Evolutionary conservation across 2,888 invertebrate genomes (phyloP), one percentile per base, ranked within the genome.

Genomic region (Nomada fabriciana): DNA sequence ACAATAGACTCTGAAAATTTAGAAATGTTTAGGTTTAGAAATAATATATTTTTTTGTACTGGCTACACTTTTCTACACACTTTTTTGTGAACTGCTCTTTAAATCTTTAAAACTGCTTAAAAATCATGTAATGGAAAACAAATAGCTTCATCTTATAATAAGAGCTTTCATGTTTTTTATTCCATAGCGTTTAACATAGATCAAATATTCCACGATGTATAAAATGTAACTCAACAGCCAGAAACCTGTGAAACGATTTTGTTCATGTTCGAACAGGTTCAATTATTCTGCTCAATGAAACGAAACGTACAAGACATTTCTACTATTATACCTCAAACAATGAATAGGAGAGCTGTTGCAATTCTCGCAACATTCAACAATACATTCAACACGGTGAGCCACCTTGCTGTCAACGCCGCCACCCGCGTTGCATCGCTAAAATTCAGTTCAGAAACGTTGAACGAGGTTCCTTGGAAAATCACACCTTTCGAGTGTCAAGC

Each of bases 401-500:
- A 79, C 71, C 75, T 63, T 57, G 70, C 43, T 47, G 55, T 47
- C 29, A 65, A 25, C 43, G 29, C 50, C 87, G 75, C 90, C 91
- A 91, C 91, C 90, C 91, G 89, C 88, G 86, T 89, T 69, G 89
- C 76, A 84, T 85, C 86, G 86, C 86, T 86, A 82, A 85, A 85
- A 86, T 88, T 89, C 87, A 64, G 65, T 55, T 61, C 72, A 59
- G 36, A 76, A 67, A 67, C 50, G 67, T 76, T 25, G 59, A 68
- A 83, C 69, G 61, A 18, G 43, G 52, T 65, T 64, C 59, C 70
- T 80, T 74, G 61, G 83, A 71, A 81, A 82, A 77, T 76, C 69
- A 59, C 75, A 72, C 79, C 61, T 69, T 60, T 70, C 65, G 70
- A 63, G 71, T 76, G 75, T 59, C 77, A 25, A 47, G 65, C 43